Conservation (phyloP, 2,113 vertebrate species). For the Nerophis lumbriciformis region DNA sequence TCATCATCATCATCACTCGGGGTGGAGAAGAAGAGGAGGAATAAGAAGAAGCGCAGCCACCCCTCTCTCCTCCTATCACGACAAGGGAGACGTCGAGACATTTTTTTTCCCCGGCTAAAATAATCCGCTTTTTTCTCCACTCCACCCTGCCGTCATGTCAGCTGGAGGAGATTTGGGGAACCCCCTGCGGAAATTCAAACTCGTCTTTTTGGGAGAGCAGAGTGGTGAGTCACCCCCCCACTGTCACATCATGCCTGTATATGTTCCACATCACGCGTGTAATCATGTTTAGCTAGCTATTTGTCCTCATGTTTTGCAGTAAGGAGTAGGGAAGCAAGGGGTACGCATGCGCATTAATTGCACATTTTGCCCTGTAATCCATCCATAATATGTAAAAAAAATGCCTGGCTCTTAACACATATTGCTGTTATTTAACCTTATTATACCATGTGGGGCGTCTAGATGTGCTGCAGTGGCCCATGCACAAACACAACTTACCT, state of each 20-base stretch:
- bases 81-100: background rate
- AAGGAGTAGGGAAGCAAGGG: background rate
- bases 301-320: too few relatives aligned
- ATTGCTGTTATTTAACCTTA: conserved; percentile 11
- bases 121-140: conserved; percentile 11
- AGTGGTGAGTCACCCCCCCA: conserved; percentile 79
- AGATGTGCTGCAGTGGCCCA: conserved; percentile 61
- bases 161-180: conserved; percentile 90
- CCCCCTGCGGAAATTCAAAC: conserved; percentile 93
- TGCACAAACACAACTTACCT: conserved; percentile 36
- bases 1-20: conserved; percentile 70
- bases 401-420: background rate
- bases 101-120: background rate
- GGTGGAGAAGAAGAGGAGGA: conserved; percentile 41
- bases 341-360: conserved; percentile 10
- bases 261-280: conserved; percentile 40
- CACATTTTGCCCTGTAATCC: background rate
- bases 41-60: conserved; percentile 27
- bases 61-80: background rate
- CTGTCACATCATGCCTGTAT: conserved; percentile 25
- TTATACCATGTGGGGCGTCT: conserved; percentile 43
- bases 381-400: background rate
- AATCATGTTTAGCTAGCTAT: background rate
- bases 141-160: conserved; percentile 73
- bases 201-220: conserved; percentile 92